Evolutionary conservation across 2,113 vertebrate genomes (phyloP).

Genomic region (Psilopogon haemacephalus): DNA sequence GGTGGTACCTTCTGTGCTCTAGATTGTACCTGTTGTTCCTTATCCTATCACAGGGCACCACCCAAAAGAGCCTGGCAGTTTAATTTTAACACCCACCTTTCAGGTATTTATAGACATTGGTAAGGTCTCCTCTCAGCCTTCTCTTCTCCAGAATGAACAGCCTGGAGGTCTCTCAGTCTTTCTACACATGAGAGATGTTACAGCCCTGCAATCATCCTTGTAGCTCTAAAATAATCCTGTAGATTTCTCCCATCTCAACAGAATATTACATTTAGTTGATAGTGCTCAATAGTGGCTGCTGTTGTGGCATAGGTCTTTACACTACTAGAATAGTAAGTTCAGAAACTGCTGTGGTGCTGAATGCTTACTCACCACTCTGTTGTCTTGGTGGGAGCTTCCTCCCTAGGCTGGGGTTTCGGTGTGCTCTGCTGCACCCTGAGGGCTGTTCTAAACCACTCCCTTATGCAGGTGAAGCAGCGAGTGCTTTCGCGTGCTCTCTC

Average conservation of each 20-base stretch:
- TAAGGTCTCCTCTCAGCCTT: too few relatives aligned
- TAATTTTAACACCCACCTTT: too few relatives aligned
- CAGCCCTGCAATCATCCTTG: too few relatives aligned
- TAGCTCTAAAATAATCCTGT: not conserved
- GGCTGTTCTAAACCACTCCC: not conserved
- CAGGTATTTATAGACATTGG: too few relatives aligned
- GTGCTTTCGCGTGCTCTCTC: not conserved
- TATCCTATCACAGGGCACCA: too few relatives aligned
- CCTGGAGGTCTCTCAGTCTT: too few relatives aligned
- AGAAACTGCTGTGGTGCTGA: not conserved
- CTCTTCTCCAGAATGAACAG: too few relatives aligned
- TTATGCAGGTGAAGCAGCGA: not conserved
- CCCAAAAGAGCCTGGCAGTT: too few relatives aligned
- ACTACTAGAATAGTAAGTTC: not conserved
- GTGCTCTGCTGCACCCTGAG: not conserved
- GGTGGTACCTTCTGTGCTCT: too few relatives aligned
- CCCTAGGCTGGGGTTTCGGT: accelerated
- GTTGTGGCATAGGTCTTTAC: not conserved
- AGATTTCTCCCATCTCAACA: not conserved
- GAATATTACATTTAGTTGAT: not conserved
- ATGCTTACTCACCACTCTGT: not conserved
- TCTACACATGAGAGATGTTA: too few relatives aligned
- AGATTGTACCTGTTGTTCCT: too few relatives aligned
- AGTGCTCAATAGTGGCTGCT: not conserved
- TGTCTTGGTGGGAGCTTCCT: not conserved